Percentiles rank a stretch among this genome's conserved stretches.
Evolutionary conservation across 1,140 invertebrate genomes (phyloP).

Genomic region (Babylonia areolata): DNA sequence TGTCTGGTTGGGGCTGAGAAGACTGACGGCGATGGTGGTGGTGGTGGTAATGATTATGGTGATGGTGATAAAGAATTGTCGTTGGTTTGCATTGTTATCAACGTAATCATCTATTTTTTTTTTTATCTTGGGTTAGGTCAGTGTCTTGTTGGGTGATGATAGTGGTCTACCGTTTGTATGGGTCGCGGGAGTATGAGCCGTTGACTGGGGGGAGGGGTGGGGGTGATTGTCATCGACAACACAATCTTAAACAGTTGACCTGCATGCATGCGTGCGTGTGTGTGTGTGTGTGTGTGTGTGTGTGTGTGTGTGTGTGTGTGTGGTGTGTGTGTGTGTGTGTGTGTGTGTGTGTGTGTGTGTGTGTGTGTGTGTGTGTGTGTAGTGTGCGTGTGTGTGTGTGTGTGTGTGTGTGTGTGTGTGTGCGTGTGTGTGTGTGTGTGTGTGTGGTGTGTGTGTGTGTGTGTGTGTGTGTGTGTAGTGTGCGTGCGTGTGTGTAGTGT

Average conservation of each 20-base stretch:
- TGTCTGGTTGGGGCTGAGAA: slow-evolving; percentile 11
- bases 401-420: neutral
- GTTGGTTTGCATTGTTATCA: too few species aligned
- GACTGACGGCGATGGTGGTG: slow-evolving; percentile 52
- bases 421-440: neutral
- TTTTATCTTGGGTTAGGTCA: too few species aligned
- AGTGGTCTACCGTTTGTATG: too few species aligned
- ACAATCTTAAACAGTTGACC: too few species aligned
- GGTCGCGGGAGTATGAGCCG: too few species aligned
- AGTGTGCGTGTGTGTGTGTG: neutral
- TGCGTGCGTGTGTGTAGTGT: neutral
- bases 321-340: neutral
- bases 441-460: slow-evolving; percentile 2
- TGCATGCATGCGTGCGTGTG: neutral
- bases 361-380: neutral
- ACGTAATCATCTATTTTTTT: too few species aligned
- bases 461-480: neutral
- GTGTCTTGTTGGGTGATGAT: too few species aligned
- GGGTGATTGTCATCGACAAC: too few species aligned
- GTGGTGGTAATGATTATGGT: too few species aligned
- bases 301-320: slow-evolving; percentile 11
- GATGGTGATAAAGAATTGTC: too few species aligned
- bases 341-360: slow-evolving; percentile 11
- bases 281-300: neutral
- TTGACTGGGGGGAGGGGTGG: too few species aligned